phyloP scores from a whole-genome alignment of 1,140 invertebrate genomes.

The Lepidurus packardi region DNA sequence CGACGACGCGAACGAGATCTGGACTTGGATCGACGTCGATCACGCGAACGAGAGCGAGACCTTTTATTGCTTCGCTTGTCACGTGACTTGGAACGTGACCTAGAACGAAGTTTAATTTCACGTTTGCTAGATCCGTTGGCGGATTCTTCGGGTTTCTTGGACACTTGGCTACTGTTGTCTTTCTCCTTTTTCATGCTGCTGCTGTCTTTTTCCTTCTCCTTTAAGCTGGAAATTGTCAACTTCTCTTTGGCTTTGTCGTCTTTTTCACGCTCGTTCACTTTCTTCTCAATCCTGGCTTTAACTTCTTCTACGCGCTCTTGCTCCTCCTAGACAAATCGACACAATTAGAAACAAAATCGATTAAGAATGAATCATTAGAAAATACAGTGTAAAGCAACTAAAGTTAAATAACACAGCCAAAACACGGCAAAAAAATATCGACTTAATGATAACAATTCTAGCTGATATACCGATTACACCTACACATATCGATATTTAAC shows the following conservation, averaged over 20 bases:
- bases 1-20: conserved; percentile 38
- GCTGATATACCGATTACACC: too few relatives aligned
- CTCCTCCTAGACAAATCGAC: conserved; percentile 53
- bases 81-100: conserved; percentile 40
- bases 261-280: conserved; percentile 37
- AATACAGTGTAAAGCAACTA: too few relatives aligned
- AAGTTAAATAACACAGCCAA: too few relatives aligned
- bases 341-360: too few relatives aligned
- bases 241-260: conserved; percentile 37
- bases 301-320: conserved; percentile 62
- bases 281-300: conserved; percentile 38
- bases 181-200: conserved; percentile 28
- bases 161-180: conserved; percentile 39
- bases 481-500: too few relatives aligned
- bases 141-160: not conserved
- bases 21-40: conserved; percentile 42
- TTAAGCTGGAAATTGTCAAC: conserved; percentile 32
- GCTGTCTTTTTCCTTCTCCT: conserved; percentile 35
- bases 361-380: too few relatives aligned
- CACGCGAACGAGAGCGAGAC: conserved; percentile 40
- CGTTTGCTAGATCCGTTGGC: conserved; percentile 27
- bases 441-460: too few relatives aligned
- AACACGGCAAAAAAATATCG: too few relatives aligned
- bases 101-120: conserved; percentile 35
- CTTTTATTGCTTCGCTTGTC: conserved; percentile 37